Conservation (phyloP, 2,797 vertebrate species). For the Manis javanica region DNA sequence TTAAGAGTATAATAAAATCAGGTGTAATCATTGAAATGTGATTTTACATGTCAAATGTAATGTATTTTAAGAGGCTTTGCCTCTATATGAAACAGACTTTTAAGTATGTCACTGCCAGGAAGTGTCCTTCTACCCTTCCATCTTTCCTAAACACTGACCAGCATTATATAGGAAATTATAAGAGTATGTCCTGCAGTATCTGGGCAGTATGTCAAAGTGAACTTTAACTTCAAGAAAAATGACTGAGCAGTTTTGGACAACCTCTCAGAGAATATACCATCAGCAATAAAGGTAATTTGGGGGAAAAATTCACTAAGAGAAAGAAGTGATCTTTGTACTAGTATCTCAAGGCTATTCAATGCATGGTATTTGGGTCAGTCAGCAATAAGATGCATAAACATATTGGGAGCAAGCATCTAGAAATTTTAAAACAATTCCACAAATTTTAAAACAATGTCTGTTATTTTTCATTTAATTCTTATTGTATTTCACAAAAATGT, state of each 20-base stretch:
- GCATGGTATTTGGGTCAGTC: neutral
- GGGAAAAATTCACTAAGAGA: neutral
- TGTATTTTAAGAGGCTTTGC: neutral
- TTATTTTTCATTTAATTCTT: neutral
- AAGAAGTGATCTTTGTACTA: neutral
- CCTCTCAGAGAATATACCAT: neutral
- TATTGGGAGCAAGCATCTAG: neutral
- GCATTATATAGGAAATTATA: neutral
- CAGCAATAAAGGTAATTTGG: neutral
- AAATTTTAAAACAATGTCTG: neutral
- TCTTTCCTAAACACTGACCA: neutral
- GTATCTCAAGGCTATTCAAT: neutral
- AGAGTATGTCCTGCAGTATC: neutral
- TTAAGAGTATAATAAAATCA: neutral
- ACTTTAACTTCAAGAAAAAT: neutral
- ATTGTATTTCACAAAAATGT: neutral
- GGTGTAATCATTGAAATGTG: neutral
- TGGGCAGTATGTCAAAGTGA: neutral
- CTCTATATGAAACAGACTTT: neutral
- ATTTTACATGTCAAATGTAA: neutral
- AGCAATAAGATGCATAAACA: neutral
- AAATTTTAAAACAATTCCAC: neutral
- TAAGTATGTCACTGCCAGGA: neutral
- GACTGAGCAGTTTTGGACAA: neutral
- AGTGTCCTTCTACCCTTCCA: neutral